phyloP scores from a whole-genome alignment of 2,113 vertebrate species.

The Neotragus moschatus region DNA sequence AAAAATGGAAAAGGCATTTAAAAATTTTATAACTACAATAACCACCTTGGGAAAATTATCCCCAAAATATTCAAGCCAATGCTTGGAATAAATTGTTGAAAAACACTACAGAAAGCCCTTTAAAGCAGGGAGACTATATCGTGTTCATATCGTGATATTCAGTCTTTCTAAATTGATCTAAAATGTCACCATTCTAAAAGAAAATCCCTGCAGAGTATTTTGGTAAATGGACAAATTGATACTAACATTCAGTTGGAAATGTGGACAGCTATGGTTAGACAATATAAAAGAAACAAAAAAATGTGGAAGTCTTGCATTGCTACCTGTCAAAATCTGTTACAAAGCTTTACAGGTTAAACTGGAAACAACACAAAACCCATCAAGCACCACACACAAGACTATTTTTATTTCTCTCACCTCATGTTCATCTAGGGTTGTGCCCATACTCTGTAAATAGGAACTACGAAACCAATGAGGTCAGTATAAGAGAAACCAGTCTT shows the following conservation, averaged over 20 bases:
- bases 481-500: background rate
- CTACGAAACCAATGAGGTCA: background rate
- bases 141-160: background rate
- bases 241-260: background rate
- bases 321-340: background rate
- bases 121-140: background rate
- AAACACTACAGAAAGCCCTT: background rate
- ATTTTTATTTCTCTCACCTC: background rate
- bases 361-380: background rate
- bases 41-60: background rate
- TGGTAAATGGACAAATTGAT: background rate
- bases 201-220: background rate
- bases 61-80: background rate
- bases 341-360: background rate
- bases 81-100: background rate
- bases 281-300: background rate
- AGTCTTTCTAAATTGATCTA: background rate
- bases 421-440: fast-evolving
- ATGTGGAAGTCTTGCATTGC: background rate
- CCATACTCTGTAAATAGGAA: background rate
- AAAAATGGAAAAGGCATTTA: background rate
- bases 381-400: background rate
- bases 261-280: background rate
- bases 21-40: background rate
- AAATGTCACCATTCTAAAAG: background rate